Evolutionary conservation across 2,113 vertebrate genomes (phyloP).

Genomic region (Aldabrachelys gigantea): DNA sequence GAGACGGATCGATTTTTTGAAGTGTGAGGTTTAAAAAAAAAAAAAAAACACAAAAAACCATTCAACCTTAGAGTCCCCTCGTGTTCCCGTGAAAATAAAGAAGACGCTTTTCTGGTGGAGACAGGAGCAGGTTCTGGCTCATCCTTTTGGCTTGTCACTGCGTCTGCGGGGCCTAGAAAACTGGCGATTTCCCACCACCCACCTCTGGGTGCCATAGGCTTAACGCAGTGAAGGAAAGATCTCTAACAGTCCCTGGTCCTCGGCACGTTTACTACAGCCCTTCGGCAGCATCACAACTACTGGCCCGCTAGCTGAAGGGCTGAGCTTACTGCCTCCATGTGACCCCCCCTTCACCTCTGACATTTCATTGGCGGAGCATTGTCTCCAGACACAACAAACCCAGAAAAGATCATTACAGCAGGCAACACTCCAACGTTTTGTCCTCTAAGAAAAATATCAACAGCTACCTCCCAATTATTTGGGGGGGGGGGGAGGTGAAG

Average conservation of each 20-base stretch:
- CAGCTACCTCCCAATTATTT: constrained; percentile 44
- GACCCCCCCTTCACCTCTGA: constrained; percentile 41
- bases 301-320: background rate
- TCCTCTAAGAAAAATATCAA: constrained; percentile 58
- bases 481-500: constrained; percentile 30
- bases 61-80: background rate
- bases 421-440: constrained; percentile 62
- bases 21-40: background rate
- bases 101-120: background rate
- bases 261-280: background rate
- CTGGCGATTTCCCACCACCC: background rate
- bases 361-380: background rate
- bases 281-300: background rate
- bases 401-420: constrained; percentile 24
- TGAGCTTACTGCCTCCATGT: background rate
- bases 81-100: background rate
- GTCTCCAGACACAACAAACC: constrained; percentile 64
- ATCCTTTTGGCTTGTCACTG: constrained; percentile 4
- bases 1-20: background rate
- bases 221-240: background rate
- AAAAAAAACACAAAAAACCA: background rate
- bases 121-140: constrained; percentile 16
- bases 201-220: background rate
- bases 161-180: background rate
- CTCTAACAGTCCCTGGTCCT: background rate